phyloP scores from a whole-genome alignment of 2,797 vertebrate genomes.

The Semaprochilodus insignis region DNA sequence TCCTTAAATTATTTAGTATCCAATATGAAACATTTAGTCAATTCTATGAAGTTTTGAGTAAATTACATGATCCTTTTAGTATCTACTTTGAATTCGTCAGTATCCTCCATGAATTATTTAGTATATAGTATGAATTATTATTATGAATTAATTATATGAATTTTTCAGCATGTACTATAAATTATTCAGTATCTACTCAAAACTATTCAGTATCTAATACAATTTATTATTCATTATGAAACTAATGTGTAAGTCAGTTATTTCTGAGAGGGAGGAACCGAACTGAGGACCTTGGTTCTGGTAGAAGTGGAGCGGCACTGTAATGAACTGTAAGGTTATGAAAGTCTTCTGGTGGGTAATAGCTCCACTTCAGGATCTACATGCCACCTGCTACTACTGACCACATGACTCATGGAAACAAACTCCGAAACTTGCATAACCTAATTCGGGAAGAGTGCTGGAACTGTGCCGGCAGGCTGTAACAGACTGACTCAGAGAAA shows the following conservation, averaged over 20 bases:
- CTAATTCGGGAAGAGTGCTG: slow-evolving; percentile 7
- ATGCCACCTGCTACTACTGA: slow-evolving; percentile 22
- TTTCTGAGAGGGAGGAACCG: background rate
- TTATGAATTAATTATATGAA: too few species aligned
- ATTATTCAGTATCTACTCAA: background rate
- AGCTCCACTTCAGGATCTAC: background rate
- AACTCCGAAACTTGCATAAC: background rate
- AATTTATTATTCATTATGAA: background rate
- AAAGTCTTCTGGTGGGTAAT: too few species aligned
- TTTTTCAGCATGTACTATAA: background rate
- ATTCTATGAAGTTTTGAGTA: background rate
- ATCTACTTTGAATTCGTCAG: background rate
- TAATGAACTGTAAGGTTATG: background rate
- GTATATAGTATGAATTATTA: background rate
- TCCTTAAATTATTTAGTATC: too few species aligned
- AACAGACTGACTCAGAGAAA: slow-evolving; percentile 6
- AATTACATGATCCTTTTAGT: background rate
- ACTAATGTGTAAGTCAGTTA: background rate
- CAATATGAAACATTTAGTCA: background rate
- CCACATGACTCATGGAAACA: slow-evolving; percentile 11
- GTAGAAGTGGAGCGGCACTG: background rate
- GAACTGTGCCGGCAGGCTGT: background rate
- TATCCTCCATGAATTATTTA: background rate
- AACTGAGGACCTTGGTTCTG: background rate
- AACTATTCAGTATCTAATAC: background rate